Percentiles rank a stretch among this genome's conserved stretches.
Conservation (phyloP, 2,888 invertebrate genomes). For the Perdita meconis region DNA sequence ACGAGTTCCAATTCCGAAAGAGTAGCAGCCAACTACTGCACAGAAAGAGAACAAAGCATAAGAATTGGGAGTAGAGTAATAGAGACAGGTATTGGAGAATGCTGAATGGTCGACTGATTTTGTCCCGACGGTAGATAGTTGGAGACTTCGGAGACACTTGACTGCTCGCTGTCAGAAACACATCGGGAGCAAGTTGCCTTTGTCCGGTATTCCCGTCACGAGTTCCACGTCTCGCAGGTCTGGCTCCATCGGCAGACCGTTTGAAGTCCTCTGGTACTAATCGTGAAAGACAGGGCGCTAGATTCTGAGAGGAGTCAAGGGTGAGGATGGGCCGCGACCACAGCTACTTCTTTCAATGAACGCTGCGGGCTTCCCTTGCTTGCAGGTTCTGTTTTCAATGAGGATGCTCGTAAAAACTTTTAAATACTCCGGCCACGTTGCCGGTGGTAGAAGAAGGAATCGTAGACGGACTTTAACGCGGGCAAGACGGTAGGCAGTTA, state of each 20-base stretch:
- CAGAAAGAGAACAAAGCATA: too few species aligned
- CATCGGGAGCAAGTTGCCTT: constrained; percentile 5
- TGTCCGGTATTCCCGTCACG: constrained; percentile 23
- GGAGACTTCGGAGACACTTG: too few species aligned
- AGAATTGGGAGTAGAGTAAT: too few species aligned
- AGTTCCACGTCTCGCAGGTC: constrained; percentile 3
- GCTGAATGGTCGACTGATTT: too few species aligned
- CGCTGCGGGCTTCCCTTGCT: constrained; percentile 51
- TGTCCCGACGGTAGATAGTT: too few species aligned
- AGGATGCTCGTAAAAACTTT: constrained; percentile 77
- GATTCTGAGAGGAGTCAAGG: constrained; percentile 41
- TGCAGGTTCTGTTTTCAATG: constrained; percentile 76
- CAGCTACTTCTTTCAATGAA: constrained; percentile 70
- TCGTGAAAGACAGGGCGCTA: constrained; percentile 55
- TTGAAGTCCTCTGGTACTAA: constrained; percentile 52
- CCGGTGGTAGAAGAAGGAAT: constrained; percentile 44
- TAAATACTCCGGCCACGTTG: constrained; percentile 70
- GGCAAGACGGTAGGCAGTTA: constrained; percentile 58
- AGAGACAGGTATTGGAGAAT: too few species aligned
- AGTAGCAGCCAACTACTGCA: too few species aligned
- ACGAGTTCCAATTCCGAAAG: too few species aligned
- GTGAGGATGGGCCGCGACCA: constrained; percentile 60
- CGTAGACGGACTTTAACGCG: constrained; percentile 39
- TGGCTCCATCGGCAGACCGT: not conserved
- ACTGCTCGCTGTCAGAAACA: not conserved